Evolutionary conservation across 1,140 invertebrate genomes (phyloP).

Genomic region (Pseudomyrmex gracilis): DNA sequence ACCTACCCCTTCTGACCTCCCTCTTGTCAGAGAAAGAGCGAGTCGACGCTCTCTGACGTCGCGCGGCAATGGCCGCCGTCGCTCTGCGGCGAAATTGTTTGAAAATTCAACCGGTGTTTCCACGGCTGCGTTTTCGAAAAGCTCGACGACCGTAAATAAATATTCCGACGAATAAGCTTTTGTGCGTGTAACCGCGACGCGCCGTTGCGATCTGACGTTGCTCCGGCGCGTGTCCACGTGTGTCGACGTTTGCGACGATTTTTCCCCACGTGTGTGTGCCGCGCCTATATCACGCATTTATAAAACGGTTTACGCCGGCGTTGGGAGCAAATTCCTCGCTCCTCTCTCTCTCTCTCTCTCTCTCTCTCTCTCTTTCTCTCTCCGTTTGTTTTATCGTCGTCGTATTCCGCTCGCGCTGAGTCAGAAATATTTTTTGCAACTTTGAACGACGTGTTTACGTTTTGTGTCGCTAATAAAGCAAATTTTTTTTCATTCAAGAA

Average conservation of each 20-base stretch:
- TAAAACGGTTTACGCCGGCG: conserved; percentile 16
- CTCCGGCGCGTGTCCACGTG: neutral
- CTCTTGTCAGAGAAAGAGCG: conserved; percentile 3
- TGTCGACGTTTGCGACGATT: neutral
- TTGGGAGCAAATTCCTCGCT: conserved; percentile 28
- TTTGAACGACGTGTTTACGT: too few species aligned
- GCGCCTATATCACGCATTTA: conserved; percentile 1
- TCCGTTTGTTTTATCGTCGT: too few species aligned
- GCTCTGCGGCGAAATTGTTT: conserved; percentile 61
- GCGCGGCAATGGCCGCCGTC: conserved; percentile 35
- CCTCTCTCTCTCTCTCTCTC: too few species aligned
- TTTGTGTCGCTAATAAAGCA: too few species aligned
- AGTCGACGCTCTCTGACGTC: conserved; percentile 45
- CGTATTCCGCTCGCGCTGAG: too few species aligned
- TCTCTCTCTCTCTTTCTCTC: too few species aligned
- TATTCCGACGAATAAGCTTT: conserved; percentile 57
- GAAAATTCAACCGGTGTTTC: conserved; percentile 61
- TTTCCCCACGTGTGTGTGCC: neutral
- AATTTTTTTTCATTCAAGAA: too few species aligned
- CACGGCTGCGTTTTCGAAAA: conserved; percentile 33
- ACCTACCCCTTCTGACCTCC: neutral
- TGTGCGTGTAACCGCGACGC: conserved; percentile 42
- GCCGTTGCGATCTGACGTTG: neutral
- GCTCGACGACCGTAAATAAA: conserved; percentile 56
- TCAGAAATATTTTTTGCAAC: neutral